phyloP scores from a whole-genome alignment of 2,888 invertebrate genomes.

The Lasiommata megera region DNA sequence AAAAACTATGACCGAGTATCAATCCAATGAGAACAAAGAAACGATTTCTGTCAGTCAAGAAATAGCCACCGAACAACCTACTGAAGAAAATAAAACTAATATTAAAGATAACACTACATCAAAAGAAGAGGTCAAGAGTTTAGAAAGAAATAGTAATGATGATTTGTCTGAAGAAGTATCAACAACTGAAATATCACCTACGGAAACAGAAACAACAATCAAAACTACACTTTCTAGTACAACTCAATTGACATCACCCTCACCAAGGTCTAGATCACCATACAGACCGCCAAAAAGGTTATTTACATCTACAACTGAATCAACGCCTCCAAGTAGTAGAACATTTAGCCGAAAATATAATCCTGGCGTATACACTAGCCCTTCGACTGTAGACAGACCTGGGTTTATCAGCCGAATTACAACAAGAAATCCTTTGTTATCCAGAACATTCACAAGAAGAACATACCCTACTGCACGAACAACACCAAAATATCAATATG shows the following conservation, averaged over 20 bases:
- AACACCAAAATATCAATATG: conserved; percentile 54
- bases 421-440: conserved; percentile 60
- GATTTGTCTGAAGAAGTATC: conserved; percentile 1
- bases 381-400: conserved; percentile 58
- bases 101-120: background rate
- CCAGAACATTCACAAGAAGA: conserved; percentile 61
- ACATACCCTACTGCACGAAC: conserved; percentile 68
- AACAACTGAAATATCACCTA: conserved; percentile 17
- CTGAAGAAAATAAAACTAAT: conserved; percentile 9
- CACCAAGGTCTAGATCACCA: conserved; percentile 58
- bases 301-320: conserved; percentile 69
- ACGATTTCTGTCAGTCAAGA: background rate
- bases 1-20: background rate
- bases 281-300: conserved; percentile 66
- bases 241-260: conserved; percentile 45
- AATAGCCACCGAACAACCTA: background rate
- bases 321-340: conserved; percentile 59
- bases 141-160: conserved; percentile 2
- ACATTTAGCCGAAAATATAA: conserved; percentile 75
- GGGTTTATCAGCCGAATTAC: conserved; percentile 51
- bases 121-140: conserved; percentile 7
- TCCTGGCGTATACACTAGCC: conserved; percentile 71
- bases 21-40: background rate
- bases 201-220: conserved; percentile 21
- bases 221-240: conserved; percentile 54